Evolutionary conservation across 2,113 vertebrate species (phyloP).

Genomic region (Paratilapia polleni): DNA sequence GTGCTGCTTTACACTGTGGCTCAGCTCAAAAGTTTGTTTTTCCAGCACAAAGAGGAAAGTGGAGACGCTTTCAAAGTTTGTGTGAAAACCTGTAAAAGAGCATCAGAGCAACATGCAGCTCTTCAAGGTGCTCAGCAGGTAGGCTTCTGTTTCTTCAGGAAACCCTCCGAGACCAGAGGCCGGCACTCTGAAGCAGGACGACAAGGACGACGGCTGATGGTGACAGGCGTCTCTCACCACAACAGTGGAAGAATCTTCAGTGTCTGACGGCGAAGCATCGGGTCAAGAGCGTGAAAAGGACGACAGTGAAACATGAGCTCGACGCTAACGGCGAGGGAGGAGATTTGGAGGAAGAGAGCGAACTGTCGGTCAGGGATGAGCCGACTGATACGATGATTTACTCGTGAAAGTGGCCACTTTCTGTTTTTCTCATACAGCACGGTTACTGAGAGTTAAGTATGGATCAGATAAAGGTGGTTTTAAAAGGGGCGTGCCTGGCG

Average conservation of each 20-base stretch:
- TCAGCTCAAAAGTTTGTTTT: neutral
- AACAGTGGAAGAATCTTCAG: no score
- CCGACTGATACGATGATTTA: no score
- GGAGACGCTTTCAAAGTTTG: neutral
- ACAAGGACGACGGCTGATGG: neutral
- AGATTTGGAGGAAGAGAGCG: neutral
- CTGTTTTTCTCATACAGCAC: neutral
- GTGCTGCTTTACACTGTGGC: neutral
- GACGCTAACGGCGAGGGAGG: neutral
- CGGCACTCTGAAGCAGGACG: neutral
- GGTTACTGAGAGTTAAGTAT: neutral
- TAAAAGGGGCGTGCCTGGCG: neutral
- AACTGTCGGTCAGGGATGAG: no score
- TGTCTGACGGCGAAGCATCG: no score
- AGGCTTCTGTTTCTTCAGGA: neutral
- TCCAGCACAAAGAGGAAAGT: neutral
- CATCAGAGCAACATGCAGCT: no score
- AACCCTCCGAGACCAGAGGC: neutral
- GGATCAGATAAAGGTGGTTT: no score
- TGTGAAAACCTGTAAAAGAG: neutral
- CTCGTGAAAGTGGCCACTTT: no score
- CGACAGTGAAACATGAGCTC: rapidly evolving
- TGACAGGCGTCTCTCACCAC: neutral
- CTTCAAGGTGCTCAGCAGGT: neutral
- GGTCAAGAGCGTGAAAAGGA: no score